Evolutionary conservation across 2,797 vertebrate genomes (phyloP).

Genomic region (Spea hammondii): DNA sequence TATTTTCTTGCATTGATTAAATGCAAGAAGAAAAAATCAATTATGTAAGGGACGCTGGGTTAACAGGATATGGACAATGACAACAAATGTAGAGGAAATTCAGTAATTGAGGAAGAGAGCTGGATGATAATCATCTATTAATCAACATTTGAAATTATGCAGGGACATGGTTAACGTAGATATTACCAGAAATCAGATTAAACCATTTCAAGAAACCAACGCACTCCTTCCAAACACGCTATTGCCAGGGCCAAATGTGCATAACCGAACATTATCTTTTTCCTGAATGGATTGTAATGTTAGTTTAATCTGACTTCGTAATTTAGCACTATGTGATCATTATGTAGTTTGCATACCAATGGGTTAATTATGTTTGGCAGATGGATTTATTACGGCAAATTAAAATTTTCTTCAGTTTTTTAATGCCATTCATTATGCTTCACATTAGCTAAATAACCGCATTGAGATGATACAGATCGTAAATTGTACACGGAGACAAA

Average conservation of each 20-base stretch:
- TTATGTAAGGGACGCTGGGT: not conserved
- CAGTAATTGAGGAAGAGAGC: not conserved
- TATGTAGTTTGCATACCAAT: conserved; percentile 19
- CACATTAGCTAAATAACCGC: not conserved
- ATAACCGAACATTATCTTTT: not conserved
- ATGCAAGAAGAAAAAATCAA: too few relatives aligned
- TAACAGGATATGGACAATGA: not conserved
- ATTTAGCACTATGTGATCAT: not conserved
- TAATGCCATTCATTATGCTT: conserved; percentile 15
- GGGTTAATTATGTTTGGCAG: conserved; percentile 20
- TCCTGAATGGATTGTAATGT: not conserved
- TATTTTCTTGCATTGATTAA: too few relatives aligned
- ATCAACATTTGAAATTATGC: too few relatives aligned
- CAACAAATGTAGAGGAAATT: not conserved
- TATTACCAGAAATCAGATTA: too few relatives aligned
- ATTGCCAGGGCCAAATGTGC: too few relatives aligned
- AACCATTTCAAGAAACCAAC: too few relatives aligned
- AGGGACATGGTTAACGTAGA: too few relatives aligned
- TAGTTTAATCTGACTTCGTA: not conserved
- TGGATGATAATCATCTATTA: too few relatives aligned
- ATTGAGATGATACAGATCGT: not conserved
- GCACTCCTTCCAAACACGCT: too few relatives aligned
- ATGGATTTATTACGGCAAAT: conserved; percentile 15
- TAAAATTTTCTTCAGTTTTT: not conserved
- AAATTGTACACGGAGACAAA: not conserved